These are phyloP conservation scores for Brienomyrus brachyistius DNA, from an alignment of 2,113 vertebrate genomes.

Conservation along the genomic window DNA sequence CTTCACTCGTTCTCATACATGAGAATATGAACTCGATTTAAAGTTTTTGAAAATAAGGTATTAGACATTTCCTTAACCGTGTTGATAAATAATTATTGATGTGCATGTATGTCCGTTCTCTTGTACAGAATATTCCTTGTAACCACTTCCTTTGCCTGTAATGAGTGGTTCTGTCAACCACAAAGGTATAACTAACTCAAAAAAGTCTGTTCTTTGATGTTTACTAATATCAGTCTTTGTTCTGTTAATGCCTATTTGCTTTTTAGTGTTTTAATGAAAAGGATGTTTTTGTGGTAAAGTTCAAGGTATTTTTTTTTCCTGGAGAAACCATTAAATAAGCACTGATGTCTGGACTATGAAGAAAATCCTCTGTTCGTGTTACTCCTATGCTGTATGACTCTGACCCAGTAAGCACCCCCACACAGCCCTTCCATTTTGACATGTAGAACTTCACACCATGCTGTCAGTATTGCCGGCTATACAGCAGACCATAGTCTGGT, in stretches of 20 bases:
- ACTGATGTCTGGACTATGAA: slow-evolving; percentile 90
- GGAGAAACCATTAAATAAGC: slow-evolving; percentile 78
- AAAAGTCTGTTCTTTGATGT: slow-evolving; percentile 75
- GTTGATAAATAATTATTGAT: slow-evolving; percentile 97
- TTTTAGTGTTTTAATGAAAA: slow-evolving; percentile 45
- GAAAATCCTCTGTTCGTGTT: slow-evolving; percentile 75
- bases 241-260: slow-evolving; percentile 57
- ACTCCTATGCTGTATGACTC: slow-evolving; percentile 58
- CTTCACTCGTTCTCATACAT: slow-evolving; percentile 98
- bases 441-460: slow-evolving; percentile 75
- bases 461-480: slow-evolving; percentile 90
- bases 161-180: slow-evolving; percentile 85
- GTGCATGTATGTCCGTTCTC: slow-evolving; percentile 93
- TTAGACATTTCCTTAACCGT: slow-evolving; percentile 88
- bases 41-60: slow-evolving; percentile 52
- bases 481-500: slow-evolving; percentile 96
- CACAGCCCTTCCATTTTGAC: slow-evolving; percentile 80
- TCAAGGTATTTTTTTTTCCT: slow-evolving; percentile 25
- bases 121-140: slow-evolving; percentile 90
- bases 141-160: slow-evolving; percentile 86
- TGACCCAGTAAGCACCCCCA: slow-evolving; percentile 65
- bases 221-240: slow-evolving; percentile 87
- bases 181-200: slow-evolving; percentile 69
- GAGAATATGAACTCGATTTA: slow-evolving; percentile 95
- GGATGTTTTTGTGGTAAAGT: neutral